Evolutionary conservation across 1,140 invertebrate genomes (phyloP).

Genomic region (Zaprionus taronus): DNA sequence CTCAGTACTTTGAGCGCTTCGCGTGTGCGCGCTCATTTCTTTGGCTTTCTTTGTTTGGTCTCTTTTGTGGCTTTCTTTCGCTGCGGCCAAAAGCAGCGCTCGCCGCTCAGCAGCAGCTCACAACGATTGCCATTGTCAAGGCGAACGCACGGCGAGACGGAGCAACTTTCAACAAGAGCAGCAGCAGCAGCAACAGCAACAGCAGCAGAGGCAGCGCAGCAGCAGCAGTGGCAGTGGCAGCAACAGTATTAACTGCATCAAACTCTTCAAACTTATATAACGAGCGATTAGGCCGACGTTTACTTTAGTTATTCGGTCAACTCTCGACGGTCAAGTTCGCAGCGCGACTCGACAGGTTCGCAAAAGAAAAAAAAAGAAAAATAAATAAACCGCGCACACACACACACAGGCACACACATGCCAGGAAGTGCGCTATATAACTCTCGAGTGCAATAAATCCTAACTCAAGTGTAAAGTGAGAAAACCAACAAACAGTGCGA

Average conservation of each 20-base stretch:
- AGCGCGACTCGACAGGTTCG: slow-evolving; percentile 61
- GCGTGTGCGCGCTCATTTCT: slow-evolving; percentile 75
- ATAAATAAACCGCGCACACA: slow-evolving; percentile 15
- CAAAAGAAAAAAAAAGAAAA: slow-evolving; percentile 38
- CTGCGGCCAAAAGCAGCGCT: slow-evolving; percentile 55
- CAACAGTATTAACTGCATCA: slow-evolving; percentile 56
- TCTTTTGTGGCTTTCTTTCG: slow-evolving; percentile 73
- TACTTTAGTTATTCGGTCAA: slow-evolving; percentile 84
- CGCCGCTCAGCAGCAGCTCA: slow-evolving; percentile 61
- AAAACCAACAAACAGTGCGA: slow-evolving; percentile 18
- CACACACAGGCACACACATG: slow-evolving; percentile 19
- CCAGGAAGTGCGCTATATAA: slow-evolving; percentile 52
- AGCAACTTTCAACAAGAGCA: slow-evolving; percentile 46
- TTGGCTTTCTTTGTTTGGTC: slow-evolving; percentile 74
- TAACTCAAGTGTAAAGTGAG: slow-evolving; percentile 31
- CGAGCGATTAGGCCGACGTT: slow-evolving; percentile 79
- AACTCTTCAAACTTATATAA: slow-evolving; percentile 83
- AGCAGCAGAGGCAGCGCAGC: slow-evolving; percentile 23
- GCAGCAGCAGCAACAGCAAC: slow-evolving; percentile 12
- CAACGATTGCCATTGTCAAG: slow-evolving; percentile 83
- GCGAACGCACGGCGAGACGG: slow-evolving; percentile 75
- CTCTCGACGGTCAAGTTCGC: slow-evolving; percentile 84
- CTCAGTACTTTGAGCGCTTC: slow-evolving; percentile 59
- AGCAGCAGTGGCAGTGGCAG: slow-evolving; percentile 40
- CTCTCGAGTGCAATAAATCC: slow-evolving; percentile 46